Base-by-base conservation (phyloP, 2,888 invertebrate genomes). In the Merodon equestris region DNA sequence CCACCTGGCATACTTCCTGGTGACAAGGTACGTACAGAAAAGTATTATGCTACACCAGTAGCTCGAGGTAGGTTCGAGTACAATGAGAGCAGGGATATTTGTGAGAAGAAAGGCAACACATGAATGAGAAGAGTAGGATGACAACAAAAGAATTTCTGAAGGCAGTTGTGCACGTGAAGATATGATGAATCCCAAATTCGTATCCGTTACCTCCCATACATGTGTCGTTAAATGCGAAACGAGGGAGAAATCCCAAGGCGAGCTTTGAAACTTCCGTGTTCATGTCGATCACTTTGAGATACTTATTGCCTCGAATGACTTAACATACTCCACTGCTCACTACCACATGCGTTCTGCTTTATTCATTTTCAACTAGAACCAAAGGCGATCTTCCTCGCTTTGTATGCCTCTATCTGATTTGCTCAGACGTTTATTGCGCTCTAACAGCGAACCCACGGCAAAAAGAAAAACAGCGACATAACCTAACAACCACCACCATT, bases 1-100 rank as follows among this genome's bases (percentile, higher is more conserved):
- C 92, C 92, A 61, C 88, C 92, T 9, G 91, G 91, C 76, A 90
- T 93, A 81, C 90, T 91, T 19, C 92, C 93, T 5, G 93, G 94
- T 13, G 94, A 94, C 87, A 90, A 92, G 87, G 90, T 94, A 66
- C 90, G 91, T 83, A 89, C 87, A 4, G 2, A 7, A 27, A 27
- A 7, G 27, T 27, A 27, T 27, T 27, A 27, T 27, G 27, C 27
- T 27, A 27, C 27, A 27, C 27, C 2, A 27, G 27, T 27, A 27
- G 7, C 27, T 4, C 2, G 7, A 27, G 7, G 27, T 27, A 50
- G 50, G n/a, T 38, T 38, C n/a, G 7, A 4, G 1, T 38, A 40
- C 18, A 17, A 48, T 19, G n/a, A 18, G 27, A 4, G 27, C 7
- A 27, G 7, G 27, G 27, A 27, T 27, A 27, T 27, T 27, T 27